These are phyloP conservation scores for Uropsilus gracilis DNA, from an alignment of 2,113 vertebrate species.

Conservation along the genomic window DNA sequence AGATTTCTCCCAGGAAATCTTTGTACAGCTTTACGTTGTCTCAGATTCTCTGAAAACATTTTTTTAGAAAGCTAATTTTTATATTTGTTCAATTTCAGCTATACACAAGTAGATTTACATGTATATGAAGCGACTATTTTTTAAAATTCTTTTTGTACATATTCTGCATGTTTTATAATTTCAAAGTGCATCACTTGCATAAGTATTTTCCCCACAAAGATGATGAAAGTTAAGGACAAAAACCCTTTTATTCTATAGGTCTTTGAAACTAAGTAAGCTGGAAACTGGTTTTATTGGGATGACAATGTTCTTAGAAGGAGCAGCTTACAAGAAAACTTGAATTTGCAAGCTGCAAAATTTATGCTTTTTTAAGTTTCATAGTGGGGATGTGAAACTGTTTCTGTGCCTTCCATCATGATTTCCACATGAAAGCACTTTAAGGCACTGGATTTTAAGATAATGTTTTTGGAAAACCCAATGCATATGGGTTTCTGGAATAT, in stretches of 20 bases:
- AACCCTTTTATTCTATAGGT: conserved; percentile 75
- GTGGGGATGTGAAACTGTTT: conserved; percentile 77
- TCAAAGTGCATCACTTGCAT: conserved; percentile 84
- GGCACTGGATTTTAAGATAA: conserved; percentile 77
- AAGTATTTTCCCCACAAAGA: conserved; percentile 86
- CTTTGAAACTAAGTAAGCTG: conserved; percentile 77
- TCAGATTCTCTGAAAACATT: conserved; percentile 86
- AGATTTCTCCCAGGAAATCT: conserved; percentile 87
- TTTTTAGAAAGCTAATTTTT: conserved; percentile 88
- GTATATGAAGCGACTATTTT: conserved; percentile 92
- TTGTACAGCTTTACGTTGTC: conserved; percentile 90
- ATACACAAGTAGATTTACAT: conserved; percentile 90
- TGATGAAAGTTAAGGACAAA: conserved; percentile 78
- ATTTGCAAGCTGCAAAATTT: conserved; percentile 74
- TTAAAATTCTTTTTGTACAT: conserved; percentile 90
- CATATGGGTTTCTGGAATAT: conserved; percentile 76
- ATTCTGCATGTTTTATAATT: conserved; percentile 91
- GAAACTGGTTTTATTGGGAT: conserved; percentile 80
- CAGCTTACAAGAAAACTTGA: conserved; percentile 79
- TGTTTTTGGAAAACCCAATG: conserved; percentile 79
- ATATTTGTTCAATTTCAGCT: conserved; percentile 89
- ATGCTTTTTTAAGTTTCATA: conserved; percentile 75
- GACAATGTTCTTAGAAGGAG: conserved; percentile 84
- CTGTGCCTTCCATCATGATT: conserved; percentile 77
- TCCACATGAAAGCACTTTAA: conserved; percentile 81